phyloP scores from a whole-genome alignment of 2,797 vertebrate species.

The Taeniopygia guttata region DNA sequence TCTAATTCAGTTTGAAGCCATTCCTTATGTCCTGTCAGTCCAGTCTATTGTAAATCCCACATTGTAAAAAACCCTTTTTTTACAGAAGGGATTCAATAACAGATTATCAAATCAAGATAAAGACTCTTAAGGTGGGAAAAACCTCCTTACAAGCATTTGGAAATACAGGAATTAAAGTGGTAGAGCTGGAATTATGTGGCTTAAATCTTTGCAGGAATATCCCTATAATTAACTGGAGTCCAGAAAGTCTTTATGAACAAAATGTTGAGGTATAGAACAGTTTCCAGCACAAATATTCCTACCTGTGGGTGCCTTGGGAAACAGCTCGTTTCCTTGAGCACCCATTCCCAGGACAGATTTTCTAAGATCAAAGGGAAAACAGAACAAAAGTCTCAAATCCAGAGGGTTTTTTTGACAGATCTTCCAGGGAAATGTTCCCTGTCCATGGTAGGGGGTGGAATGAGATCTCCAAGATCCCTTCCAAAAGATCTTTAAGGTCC shows the following conservation, averaged over 20 bases:
- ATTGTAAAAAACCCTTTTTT: no score
- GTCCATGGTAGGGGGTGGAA: neutral
- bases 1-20: neutral
- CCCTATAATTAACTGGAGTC: neutral
- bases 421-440: neutral
- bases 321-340: neutral
- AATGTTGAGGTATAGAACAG: neutral
- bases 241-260: neutral
- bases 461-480: neutral
- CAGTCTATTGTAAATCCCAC: neutral
- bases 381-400: neutral
- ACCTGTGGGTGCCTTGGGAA: neutral
- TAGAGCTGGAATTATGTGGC: neutral
- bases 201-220: neutral
- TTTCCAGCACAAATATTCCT: neutral
- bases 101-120: neutral
- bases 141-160: neutral
- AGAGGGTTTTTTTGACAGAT: neutral
- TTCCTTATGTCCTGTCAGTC: neutral
- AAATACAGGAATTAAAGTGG: neutral
- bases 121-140: neutral
- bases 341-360: neutral
- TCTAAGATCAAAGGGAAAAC: neutral
- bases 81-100: neutral
- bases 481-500: neutral